Percentiles rank a stretch among this genome's conserved stretches.
Evolutionary conservation across 1,140 invertebrate species (phyloP).

Genomic region (Octopus bimaculoides): DNA sequence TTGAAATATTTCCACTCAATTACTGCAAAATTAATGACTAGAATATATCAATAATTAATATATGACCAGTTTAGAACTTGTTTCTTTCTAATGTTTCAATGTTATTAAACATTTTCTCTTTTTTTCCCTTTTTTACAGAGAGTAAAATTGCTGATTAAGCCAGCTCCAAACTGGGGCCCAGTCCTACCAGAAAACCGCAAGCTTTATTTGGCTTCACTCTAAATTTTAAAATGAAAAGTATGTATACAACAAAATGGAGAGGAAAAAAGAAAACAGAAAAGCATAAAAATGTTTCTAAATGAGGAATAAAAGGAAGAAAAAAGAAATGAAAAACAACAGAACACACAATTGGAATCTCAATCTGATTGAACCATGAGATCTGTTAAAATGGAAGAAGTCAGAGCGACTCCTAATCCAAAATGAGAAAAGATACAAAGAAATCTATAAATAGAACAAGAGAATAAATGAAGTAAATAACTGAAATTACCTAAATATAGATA

Average conservation of each 20-base stretch:
- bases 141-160: constrained; percentile 29
- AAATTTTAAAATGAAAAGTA: neutral
- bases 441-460: neutral
- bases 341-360: too few relatives aligned
- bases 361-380: too few relatives aligned
- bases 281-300: neutral
- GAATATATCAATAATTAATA: neutral
- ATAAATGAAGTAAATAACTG: neutral
- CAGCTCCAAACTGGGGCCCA: constrained; percentile 35
- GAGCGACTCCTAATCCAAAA: neutral
- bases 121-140: constrained; percentile 23
- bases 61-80: too few relatives aligned
- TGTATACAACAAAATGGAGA: neutral
- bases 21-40: neutral
- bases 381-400: neutral
- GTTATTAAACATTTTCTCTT: neutral
- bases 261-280: neutral
- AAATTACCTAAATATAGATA: neutral
- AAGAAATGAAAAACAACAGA: neutral
- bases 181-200: constrained; percentile 27
- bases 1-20: too few relatives aligned
- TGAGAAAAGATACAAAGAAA: constrained; percentile 1
- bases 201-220: constrained; percentile 25
- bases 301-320: neutral
- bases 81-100: neutral